Conservation (phyloP, 2,888 invertebrate species). For the Agelastica alni region DNA sequence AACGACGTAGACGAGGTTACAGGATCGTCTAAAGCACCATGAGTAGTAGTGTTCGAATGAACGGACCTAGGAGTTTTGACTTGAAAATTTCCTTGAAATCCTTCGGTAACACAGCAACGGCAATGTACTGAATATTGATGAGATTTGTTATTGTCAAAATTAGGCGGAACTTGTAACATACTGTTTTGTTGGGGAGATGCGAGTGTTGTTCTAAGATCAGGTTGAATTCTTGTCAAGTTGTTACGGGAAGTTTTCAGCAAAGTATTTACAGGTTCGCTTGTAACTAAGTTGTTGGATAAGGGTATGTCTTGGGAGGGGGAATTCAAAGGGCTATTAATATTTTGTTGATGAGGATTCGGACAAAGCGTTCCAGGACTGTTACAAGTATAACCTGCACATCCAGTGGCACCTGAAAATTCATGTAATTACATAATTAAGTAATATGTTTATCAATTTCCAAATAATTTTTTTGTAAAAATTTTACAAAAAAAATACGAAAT, state of each 20-base stretch:
- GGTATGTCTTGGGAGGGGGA: slow-evolving; percentile 53
- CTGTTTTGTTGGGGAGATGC: slow-evolving; percentile 37
- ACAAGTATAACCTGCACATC: slow-evolving; percentile 49
- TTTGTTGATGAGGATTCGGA: slow-evolving; percentile 42
- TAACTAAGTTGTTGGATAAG: slow-evolving; percentile 54
- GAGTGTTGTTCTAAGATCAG: slow-evolving; percentile 34
- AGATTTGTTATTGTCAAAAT: slow-evolving; percentile 47
- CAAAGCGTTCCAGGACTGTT: slow-evolving; percentile 48
- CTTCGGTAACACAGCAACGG: slow-evolving; percentile 61
- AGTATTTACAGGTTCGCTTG: slow-evolving; percentile 45
- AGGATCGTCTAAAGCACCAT: slow-evolving; percentile 65
- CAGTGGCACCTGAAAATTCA: slow-evolving; percentile 43
- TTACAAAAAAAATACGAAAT: too few relatives aligned
- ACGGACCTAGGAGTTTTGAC: slow-evolving; percentile 48
- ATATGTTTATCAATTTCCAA: too few relatives aligned
- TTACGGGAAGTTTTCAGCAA: slow-evolving; percentile 45
- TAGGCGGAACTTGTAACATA: slow-evolving; percentile 34
- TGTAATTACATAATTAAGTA: background rate
- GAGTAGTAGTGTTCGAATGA: slow-evolving; percentile 59
- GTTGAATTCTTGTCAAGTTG: slow-evolving; percentile 43
- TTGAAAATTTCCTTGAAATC: slow-evolving; percentile 52
- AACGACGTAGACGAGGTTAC: slow-evolving; percentile 72
- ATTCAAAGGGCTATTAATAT: slow-evolving; percentile 43
- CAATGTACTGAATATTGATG: slow-evolving; percentile 56
- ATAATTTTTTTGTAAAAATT: too few relatives aligned